Percentiles rank a stretch among this genome's conserved stretches.
Evolutionary conservation across 2,888 invertebrate genomes (phyloP).

Genomic region (Diarsia brunnea): DNA sequence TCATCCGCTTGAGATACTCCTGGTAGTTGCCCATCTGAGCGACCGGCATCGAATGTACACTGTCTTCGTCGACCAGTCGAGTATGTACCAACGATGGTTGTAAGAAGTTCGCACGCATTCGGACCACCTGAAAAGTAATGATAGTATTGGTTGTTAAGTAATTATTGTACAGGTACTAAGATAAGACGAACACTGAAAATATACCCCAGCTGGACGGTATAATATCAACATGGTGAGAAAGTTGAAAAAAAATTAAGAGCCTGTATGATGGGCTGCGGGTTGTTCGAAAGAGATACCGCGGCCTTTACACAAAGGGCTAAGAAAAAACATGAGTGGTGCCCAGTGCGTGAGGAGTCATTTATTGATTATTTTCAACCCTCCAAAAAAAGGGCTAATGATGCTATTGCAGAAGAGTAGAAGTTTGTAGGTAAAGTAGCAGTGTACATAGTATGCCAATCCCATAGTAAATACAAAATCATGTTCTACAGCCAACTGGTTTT

Average conservation of each 20-base stretch:
- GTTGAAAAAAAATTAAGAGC: not conserved
- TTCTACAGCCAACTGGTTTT: not conserved
- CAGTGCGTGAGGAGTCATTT: too few species aligned
- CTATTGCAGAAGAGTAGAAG: not conserved
- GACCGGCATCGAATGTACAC: constrained; percentile 98
- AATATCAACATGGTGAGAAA: not conserved
- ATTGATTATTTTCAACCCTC: too few species aligned
- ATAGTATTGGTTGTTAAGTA: not conserved
- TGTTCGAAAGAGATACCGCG: too few species aligned
- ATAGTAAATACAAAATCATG: not conserved
- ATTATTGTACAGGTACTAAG: not conserved
- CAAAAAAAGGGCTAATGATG: not conserved
- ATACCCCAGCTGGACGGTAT: not conserved
- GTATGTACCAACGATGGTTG: constrained; percentile 94
- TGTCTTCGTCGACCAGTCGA: constrained; percentile 96
- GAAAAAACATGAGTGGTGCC: too few species aligned
- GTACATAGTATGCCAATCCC: not conserved
- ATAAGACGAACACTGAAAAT: not conserved
- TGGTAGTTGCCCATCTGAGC: constrained; percentile 99
- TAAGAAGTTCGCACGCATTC: constrained; percentile 98
- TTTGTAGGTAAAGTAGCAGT: too few species aligned
- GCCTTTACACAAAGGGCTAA: too few species aligned
- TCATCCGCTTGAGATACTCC: constrained; percentile 98
- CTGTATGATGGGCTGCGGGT: too few species aligned
- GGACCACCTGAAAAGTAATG: constrained; percentile 91